Percentiles rank a stretch among this genome's conserved stretches.
Conservation (phyloP, 2,113 vertebrate genomes). For the Barnardius zonarius region DNA sequence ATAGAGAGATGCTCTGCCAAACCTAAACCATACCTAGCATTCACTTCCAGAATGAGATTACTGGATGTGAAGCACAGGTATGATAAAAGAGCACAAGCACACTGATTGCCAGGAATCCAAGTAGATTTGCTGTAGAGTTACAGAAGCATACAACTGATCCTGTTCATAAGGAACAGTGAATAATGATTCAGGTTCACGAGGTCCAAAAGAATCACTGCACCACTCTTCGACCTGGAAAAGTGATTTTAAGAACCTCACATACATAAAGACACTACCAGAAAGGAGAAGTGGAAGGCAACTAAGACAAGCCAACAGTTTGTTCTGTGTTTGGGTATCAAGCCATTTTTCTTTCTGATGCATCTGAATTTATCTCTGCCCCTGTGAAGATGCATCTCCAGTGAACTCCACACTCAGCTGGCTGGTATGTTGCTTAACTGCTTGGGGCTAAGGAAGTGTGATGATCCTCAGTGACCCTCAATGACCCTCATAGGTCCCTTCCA, state of each 20-base stretch:
- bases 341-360: background rate
- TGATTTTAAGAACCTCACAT: background rate
- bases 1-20: background rate
- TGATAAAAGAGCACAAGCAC: background rate
- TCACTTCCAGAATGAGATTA: background rate
- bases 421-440: background rate
- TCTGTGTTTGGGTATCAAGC: background rate
- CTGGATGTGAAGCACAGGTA: background rate
- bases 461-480: too few species aligned
- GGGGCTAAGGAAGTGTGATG: background rate
- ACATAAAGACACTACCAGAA: background rate
- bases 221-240: background rate
- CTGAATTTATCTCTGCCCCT: background rate
- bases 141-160: background rate
- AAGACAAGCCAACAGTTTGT: background rate
- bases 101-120: background rate
- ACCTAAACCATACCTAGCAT: too few species aligned
- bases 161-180: background rate
- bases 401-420: background rate
- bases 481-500: background rate
- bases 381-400: background rate
- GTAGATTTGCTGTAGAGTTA: background rate
- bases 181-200: background rate
- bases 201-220: background rate
- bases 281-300: background rate